Evolutionary conservation across 2,113 vertebrate genomes (phyloP).

Genomic region (Carollia perspicillata): DNA sequence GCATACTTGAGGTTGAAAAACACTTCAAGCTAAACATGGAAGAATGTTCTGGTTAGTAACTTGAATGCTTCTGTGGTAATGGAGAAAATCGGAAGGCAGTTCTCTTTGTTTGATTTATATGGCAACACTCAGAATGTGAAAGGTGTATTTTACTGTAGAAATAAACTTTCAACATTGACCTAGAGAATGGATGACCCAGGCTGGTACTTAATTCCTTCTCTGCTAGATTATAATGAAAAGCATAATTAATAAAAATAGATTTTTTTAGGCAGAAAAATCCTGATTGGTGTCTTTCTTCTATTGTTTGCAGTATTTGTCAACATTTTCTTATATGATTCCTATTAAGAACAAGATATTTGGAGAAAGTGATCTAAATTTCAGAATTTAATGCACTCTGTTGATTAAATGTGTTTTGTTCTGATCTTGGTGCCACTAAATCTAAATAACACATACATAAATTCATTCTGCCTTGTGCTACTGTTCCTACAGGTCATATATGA

Average conservation of each 20-base stretch:
- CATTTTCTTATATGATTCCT: conserved; percentile 6
- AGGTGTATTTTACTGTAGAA: conserved; percentile 55
- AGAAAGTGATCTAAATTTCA: conserved; percentile 58
- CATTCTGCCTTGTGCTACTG: neutral
- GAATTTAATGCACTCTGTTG: conserved; percentile 24
- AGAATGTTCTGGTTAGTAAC: conserved; percentile 47
- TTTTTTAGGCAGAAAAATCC: conserved; percentile 2
- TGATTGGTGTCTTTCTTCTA: neutral
- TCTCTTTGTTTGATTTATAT: conserved; percentile 74
- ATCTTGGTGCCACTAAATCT: conserved; percentile 32
- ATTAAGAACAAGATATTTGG: conserved; percentile 45
- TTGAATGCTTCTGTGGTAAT: conserved; percentile 44
- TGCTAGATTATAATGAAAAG: conserved; percentile 46
- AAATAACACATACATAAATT: conserved; percentile 37
- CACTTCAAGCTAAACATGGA: conserved; percentile 51
- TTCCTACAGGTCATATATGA: conserved; percentile 34
- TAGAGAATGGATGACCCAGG: conserved; percentile 30
- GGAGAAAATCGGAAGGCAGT: conserved; percentile 49
- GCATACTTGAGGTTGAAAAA: conserved; percentile 48
- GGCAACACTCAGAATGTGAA: conserved; percentile 27
- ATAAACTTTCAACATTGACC: conserved; percentile 57
- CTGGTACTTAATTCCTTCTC: conserved; percentile 33
- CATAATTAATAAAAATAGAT: conserved; percentile 44
- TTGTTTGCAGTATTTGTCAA: conserved; percentile 51
- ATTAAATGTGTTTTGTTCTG: conserved; percentile 35